Evolutionary conservation across 2,888 invertebrate species (phyloP).

Genomic region (Phorcus lineatus): DNA sequence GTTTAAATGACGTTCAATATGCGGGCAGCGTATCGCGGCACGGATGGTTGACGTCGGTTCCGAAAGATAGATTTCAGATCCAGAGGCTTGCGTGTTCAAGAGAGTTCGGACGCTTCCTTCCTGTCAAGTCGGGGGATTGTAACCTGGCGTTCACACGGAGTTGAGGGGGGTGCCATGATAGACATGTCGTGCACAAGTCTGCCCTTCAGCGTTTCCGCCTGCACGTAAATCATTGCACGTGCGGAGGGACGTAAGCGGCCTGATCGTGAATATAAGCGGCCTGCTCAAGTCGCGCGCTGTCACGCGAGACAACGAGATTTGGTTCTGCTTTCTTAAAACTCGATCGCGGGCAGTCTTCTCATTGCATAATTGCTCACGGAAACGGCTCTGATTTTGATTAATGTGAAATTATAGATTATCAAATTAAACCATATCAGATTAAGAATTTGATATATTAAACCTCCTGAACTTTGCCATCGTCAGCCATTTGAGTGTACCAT

Average conservation of each 20-base stretch:
- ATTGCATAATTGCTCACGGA: too few relatives aligned
- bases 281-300: constrained; percentile 5
- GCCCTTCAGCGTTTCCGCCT: constrained; percentile 16
- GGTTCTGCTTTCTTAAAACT: neutral
- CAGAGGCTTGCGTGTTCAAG: neutral
- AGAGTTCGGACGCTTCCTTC: neutral
- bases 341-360: too few relatives aligned
- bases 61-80: constrained; percentile 15
- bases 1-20: constrained; percentile 5
- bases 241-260: constrained; percentile 12
- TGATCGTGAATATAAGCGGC: constrained; percentile 8
- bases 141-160: neutral
- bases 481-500: neutral
- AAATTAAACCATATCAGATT: constrained; percentile 15
- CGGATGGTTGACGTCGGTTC: neutral
- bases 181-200: neutral
- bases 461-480: neutral
- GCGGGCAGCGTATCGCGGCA: constrained; percentile 13
- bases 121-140: neutral
- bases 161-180: neutral
- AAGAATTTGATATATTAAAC: neutral
- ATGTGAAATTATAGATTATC: constrained; percentile 10
- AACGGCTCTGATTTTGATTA: neutral
- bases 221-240: constrained; percentile 23
- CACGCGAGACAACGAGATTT: constrained; percentile 16